phyloP scores from a whole-genome alignment of 2,888 invertebrate genomes.

The Drosophila nr. fundita region DNA sequence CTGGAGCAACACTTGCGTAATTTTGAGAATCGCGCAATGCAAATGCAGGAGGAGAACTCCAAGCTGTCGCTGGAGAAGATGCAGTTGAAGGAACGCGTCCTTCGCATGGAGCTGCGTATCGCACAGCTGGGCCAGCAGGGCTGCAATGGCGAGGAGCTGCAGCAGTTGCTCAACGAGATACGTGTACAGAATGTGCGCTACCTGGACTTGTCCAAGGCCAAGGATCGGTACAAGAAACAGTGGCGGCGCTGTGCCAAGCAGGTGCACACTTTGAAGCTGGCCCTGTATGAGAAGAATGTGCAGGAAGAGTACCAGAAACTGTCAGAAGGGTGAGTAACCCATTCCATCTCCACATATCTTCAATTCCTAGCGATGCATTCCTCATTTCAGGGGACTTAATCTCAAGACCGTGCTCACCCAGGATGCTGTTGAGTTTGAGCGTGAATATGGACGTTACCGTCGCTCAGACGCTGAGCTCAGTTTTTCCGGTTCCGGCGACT shows the following conservation, averaged over 20 bases:
- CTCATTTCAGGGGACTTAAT: conserved; percentile 42
- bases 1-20: conserved; percentile 56
- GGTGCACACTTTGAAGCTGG: conserved; percentile 87
- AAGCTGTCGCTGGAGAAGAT: conserved; percentile 85
- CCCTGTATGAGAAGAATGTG: conserved; percentile 55
- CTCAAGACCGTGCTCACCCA: conserved; percentile 51
- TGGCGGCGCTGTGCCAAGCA: conserved; percentile 90
- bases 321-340: conserved; percentile 35
- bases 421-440: conserved; percentile 59
- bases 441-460: conserved; percentile 60
- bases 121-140: conserved; percentile 22
- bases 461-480: not conserved
- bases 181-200: conserved; percentile 86
- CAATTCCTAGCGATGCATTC: not conserved
- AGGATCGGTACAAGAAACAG: conserved; percentile 91
- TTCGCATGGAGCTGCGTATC: conserved; percentile 70
- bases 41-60: conserved; percentile 84
- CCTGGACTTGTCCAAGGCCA: conserved; percentile 88
- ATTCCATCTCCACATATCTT: too few species aligned
- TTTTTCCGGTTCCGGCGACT: conserved; percentile 16
- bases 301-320: conserved; percentile 6
- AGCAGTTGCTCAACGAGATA: conserved; percentile 88
- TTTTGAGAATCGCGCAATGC: conserved; percentile 83
- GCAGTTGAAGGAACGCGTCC: conserved; percentile 70
- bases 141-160: conserved; percentile 86